A percentile compares a stretch with the other conserved stretches of the same genome.
These are phyloP conservation scores for Helicoverpa assulta DNA, from an alignment of 2,888 invertebrate species.

Conservation along the genomic window DNA sequence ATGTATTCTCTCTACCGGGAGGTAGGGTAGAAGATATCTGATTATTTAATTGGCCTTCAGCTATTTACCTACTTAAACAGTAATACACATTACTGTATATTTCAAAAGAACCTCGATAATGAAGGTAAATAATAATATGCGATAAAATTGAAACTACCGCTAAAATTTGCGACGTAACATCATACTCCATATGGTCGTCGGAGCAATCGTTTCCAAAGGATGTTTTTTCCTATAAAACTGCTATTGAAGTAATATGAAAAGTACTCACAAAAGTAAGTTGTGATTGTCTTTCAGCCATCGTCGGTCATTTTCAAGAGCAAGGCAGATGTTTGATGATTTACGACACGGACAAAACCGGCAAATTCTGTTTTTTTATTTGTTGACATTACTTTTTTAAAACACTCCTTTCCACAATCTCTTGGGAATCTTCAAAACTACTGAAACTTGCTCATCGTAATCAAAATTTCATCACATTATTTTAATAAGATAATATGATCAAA, in stretches of 20 bases:
- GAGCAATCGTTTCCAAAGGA: background rate
- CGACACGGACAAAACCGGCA: slow-evolving; percentile 55
- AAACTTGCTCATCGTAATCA: too few species aligned
- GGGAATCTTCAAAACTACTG: too few species aligned
- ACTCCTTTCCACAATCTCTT: slow-evolving; percentile 25
- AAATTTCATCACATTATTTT: background rate
- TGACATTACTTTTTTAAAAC: slow-evolving; percentile 43
- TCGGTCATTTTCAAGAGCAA: slow-evolving; percentile 58
- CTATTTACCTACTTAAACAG: too few species aligned
- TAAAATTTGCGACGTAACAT: slow-evolving; percentile 23
- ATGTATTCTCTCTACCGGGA: too few species aligned
- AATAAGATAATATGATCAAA: background rate
- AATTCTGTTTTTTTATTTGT: slow-evolving; percentile 55
- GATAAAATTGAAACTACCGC: slow-evolving; percentile 42
- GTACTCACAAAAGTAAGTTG: slow-evolving; percentile 53
- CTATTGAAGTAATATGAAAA: background rate
- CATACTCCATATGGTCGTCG: slow-evolving; percentile 3
- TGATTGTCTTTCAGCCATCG: slow-evolving; percentile 63
- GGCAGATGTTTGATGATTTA: slow-evolving; percentile 26
- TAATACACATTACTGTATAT: too few species aligned
- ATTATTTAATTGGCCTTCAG: too few species aligned
- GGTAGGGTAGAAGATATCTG: too few species aligned
- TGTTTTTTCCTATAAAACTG: background rate
- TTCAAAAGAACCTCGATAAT: too few species aligned
- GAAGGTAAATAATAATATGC: background rate